A percentile compares a stretch with the other conserved stretches of the same genome.
These are phyloP conservation scores for Rattus rattus DNA, from an alignment of 2,113 vertebrate species.

Conservation along the genomic window DNA sequence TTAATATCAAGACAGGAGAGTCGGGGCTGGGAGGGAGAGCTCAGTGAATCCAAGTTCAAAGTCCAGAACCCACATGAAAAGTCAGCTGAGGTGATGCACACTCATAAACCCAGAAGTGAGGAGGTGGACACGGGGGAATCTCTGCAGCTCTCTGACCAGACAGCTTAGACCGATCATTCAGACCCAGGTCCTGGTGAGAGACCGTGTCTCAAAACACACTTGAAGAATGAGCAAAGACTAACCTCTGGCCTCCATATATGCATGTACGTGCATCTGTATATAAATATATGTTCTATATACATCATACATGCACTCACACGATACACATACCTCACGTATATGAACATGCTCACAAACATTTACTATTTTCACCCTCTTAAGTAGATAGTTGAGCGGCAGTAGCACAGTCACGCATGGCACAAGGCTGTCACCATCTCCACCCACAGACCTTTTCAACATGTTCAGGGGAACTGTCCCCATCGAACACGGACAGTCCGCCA, in stretches of 20 bases:
- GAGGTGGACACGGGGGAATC: background rate
- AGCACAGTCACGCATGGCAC: background rate
- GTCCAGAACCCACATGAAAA: background rate
- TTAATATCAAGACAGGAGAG: conserved; percentile 73
- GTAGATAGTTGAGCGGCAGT: too few relatives aligned
- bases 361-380: background rate
- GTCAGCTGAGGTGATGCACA: background rate
- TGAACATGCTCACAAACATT: background rate
- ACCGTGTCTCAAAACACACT: background rate
- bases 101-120: background rate
- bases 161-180: too few relatives aligned
- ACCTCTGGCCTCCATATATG: background rate
- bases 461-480: background rate
- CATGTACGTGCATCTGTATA: too few relatives aligned
- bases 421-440: too few relatives aligned
- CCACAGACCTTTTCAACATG: background rate
- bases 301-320: background rate
- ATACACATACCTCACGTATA: background rate
- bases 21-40: background rate
- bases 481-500: background rate
- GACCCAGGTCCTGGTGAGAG: background rate
- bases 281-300: too few relatives aligned
- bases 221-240: background rate
- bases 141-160: background rate
- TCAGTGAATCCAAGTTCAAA: background rate